phyloP scores from a whole-genome alignment of 2,113 vertebrate species.

The Takifugu flavidus region DNA sequence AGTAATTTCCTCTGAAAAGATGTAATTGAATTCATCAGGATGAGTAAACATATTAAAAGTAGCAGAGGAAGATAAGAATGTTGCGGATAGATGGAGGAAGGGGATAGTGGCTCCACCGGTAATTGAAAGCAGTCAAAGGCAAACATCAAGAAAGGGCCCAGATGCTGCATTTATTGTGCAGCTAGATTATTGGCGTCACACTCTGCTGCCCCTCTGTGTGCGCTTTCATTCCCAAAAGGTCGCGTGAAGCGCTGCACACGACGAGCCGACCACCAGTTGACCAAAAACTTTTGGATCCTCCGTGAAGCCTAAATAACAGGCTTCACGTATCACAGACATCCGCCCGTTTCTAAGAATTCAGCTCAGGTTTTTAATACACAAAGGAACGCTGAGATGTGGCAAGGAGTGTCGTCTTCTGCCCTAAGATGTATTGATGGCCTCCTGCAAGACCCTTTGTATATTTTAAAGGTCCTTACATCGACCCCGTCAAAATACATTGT shows the following conservation, averaged over 20 bases:
- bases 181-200: conserved; percentile 3
- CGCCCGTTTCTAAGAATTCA: conserved; percentile 17
- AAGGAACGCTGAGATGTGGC: conserved; percentile 12
- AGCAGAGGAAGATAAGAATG: conserved; percentile 68
- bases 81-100: conserved; percentile 66
- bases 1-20: conserved; percentile 70
- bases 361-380: conserved; percentile 12
- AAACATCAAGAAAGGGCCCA: conserved; percentile 50
- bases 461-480: conserved; percentile 60
- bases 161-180: conserved; percentile 5
- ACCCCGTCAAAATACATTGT: conserved; percentile 57
- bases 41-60: conserved; percentile 72
- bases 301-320: neutral
- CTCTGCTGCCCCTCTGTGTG: neutral
- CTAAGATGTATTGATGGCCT: conserved; percentile 41
- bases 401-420: conserved; percentile 12
- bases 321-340: neutral
- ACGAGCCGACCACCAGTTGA: conserved; percentile 3
- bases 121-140: conserved; percentile 70
- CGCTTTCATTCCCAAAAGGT: neutral
- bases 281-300: neutral
- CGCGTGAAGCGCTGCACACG: neutral
- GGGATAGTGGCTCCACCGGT: conserved; percentile 52
- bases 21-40: conserved; percentile 76
- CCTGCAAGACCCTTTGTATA: conserved; percentile 55